Percentiles rank a stretch among this genome's conserved stretches.
Evolutionary conservation across 2,888 invertebrate genomes (phyloP).

Genomic region (Tipula unca): DNA sequence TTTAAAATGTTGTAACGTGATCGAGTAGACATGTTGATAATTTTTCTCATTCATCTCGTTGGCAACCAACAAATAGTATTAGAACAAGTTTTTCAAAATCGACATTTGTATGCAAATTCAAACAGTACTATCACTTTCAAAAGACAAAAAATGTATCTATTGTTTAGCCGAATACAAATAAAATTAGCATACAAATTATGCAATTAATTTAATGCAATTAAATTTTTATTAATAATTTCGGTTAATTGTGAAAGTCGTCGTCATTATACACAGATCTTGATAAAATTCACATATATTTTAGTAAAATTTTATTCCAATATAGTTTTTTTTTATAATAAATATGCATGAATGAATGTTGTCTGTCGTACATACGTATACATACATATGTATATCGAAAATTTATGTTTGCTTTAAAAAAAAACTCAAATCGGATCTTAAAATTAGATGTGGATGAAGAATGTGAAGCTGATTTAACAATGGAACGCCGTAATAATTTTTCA

Average conservation of each 20-base stretch:
- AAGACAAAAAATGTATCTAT: background rate
- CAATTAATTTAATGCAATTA: background rate
- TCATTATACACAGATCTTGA: background rate
- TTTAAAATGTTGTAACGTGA: no score
- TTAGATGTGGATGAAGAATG: constrained; percentile 27
- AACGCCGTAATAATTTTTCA: constrained; percentile 20
- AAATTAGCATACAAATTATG: background rate
- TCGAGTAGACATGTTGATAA: background rate
- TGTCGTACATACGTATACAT: background rate
- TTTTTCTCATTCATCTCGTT: background rate
- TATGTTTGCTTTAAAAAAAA: background rate
- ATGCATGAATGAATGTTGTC: constrained; percentile 2
- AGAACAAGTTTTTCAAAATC: background rate
- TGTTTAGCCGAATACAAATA: background rate
- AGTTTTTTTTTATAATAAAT: background rate
- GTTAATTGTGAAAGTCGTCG: background rate
- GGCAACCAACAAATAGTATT: background rate
- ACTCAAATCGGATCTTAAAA: background rate
- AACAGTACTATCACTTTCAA: background rate
- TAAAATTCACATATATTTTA: background rate
- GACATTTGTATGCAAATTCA: background rate
- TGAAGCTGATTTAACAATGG: constrained; percentile 26
- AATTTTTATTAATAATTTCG: background rate
- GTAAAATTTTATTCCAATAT: background rate
- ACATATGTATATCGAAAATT: background rate